Percentiles rank a stretch among this genome's conserved stretches.
Conservation (phyloP, 2,797 vertebrate species). For the Gallirallus australis region DNA sequence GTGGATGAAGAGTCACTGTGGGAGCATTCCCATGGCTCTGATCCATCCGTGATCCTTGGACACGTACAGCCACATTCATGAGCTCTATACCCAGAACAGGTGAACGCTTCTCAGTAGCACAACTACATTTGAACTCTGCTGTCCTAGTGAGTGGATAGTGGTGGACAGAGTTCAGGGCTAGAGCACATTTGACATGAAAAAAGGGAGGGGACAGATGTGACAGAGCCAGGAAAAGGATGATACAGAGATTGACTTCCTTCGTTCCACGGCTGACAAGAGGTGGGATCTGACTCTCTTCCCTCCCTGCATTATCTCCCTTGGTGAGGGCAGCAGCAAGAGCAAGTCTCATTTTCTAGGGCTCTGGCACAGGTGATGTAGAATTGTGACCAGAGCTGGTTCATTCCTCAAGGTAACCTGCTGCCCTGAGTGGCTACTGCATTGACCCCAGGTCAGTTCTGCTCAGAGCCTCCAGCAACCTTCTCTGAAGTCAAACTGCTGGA, state of each 20-base stretch:
- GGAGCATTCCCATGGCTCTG: not conserved
- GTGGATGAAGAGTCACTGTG: not conserved
- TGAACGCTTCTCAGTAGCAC: not conserved
- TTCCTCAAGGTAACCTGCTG: not conserved
- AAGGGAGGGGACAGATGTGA: not conserved
- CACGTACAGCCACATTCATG: not conserved
- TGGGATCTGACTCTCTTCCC: not conserved
- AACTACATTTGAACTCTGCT: not conserved
- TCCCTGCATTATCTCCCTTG: not conserved
- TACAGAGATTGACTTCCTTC: not conserved
- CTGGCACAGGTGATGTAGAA: not conserved
- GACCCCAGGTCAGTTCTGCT: not conserved
- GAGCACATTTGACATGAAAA: not conserved
- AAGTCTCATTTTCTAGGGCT: not conserved
- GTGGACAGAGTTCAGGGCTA: not conserved
- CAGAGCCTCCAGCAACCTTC: not conserved
- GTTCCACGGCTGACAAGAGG: not conserved
- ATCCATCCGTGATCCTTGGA: not conserved
- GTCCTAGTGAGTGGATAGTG: not conserved
- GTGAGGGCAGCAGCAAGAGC: not conserved
- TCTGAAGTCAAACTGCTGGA: not conserved
- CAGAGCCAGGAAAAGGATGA: not conserved
- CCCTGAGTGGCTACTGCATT: not conserved
- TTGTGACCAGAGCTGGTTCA: not conserved
- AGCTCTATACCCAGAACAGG: not conserved